These are phyloP conservation scores for Magallana nippona DNA, from an alignment of 2,888 invertebrate species.

Conservation along the genomic window DNA sequence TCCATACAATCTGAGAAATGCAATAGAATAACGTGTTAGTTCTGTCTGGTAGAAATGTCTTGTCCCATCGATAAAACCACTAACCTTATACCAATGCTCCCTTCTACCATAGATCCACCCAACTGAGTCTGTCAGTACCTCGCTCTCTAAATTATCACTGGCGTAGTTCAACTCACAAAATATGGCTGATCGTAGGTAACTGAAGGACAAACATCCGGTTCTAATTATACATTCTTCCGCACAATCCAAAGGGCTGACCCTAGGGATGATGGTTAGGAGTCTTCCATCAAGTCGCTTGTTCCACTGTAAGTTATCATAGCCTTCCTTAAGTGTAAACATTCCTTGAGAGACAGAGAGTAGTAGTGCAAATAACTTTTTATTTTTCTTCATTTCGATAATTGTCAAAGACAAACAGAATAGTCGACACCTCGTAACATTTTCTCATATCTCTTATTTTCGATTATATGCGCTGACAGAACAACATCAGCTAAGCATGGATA, in stretches of 20 bases:
- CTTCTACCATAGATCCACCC: background rate
- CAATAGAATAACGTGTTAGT: background rate
- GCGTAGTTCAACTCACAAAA: constrained; percentile 1
- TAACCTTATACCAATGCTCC: background rate
- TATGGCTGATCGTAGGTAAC: background rate
- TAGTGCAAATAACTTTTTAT: too few species aligned
- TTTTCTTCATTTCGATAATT: too few species aligned
- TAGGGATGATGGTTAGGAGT: background rate
- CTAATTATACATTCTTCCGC: background rate
- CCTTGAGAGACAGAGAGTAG: too few species aligned
- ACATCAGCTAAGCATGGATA: too few species aligned
- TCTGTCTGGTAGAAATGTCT: background rate
- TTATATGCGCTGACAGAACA: too few species aligned
- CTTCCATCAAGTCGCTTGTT: background rate
- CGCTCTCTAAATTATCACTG: background rate
- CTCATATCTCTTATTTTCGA: too few species aligned
- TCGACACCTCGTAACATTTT: too few species aligned
- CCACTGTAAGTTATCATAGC: background rate
- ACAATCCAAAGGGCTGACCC: background rate
- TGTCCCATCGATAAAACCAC: background rate
- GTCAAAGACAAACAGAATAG: too few species aligned
- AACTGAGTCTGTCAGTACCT: background rate
- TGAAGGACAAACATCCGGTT: background rate
- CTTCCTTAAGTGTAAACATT: background rate
- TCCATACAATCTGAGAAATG: too few species aligned